phyloP scores from a whole-genome alignment of 2,888 invertebrate genomes.

The Diogma glabrata region DNA sequence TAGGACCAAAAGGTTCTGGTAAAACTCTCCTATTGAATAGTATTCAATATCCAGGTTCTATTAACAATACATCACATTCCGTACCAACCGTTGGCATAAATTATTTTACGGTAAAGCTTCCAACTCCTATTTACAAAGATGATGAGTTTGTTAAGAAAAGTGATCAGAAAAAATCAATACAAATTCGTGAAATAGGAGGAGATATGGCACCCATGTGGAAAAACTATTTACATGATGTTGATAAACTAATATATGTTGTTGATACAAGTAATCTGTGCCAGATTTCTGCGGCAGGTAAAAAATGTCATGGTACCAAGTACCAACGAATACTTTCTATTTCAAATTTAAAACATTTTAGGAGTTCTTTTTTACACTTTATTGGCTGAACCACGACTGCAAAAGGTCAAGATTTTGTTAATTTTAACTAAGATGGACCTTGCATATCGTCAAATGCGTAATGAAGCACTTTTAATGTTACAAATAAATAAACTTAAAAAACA shows the following conservation, averaged over 20 bases:
- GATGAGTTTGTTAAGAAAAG: conserved; percentile 2
- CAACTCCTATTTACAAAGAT: conserved; percentile 28
- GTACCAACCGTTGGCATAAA: conserved; percentile 73
- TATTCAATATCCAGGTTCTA: conserved; percentile 53
- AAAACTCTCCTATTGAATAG: conserved; percentile 69
- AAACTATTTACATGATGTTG: conserved; percentile 54
- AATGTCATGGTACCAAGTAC: too few species aligned
- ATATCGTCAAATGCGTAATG: conserved; percentile 77
- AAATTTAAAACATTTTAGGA: conserved; percentile 48
- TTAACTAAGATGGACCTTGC: conserved; percentile 77
- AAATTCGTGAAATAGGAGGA: conserved; percentile 66
- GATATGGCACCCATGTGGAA: conserved; percentile 73
- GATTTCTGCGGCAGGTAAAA: conserved; percentile 62
- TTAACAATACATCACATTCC: conserved; percentile 66
- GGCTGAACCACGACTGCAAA: conserved; percentile 56
- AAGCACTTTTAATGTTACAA: conserved; percentile 72
- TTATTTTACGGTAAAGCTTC: conserved; percentile 51
- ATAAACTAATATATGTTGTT: conserved; percentile 66
- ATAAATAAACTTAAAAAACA: conserved; percentile 56
- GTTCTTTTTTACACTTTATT: conserved; percentile 67
- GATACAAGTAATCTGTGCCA: conserved; percentile 78
- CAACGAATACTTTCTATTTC: too few species aligned
- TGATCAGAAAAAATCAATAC: conserved; percentile 38
- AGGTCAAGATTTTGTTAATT: conserved; percentile 58
- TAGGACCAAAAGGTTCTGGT: conserved; percentile 70